Evolutionary conservation across 2,797 vertebrate species (phyloP).

Genomic region (Pipistrellus kuhlii): DNA sequence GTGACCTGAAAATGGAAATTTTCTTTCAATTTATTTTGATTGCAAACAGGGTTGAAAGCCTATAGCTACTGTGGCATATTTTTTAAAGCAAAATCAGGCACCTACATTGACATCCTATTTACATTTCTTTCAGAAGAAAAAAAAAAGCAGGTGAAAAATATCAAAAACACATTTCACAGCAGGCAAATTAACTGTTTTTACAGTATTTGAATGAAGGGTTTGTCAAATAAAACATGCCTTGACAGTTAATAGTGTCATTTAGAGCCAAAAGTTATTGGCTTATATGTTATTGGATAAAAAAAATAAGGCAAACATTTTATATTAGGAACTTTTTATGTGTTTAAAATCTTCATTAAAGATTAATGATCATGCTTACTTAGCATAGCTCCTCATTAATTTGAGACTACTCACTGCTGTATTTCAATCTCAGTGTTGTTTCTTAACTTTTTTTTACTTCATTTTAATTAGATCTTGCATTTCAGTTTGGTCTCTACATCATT

Average conservation of each 20-base stretch:
- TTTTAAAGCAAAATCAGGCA: conserved; percentile 85
- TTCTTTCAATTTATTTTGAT: conserved; percentile 87
- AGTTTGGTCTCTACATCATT: conserved; percentile 86
- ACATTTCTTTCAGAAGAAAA: conserved; percentile 87
- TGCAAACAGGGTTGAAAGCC: conserved; percentile 85
- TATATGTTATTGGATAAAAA: conserved; percentile 91
- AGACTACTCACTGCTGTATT: conserved; percentile 89
- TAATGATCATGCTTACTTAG: conserved; percentile 89
- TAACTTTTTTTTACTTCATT: conserved; percentile 83
- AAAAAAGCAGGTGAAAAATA: conserved; percentile 86
- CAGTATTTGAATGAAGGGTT: conserved; percentile 89
- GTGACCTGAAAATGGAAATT: conserved; percentile 86
- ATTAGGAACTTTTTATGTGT: conserved; percentile 91
- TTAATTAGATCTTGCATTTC: conserved; percentile 89
- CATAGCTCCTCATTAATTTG: conserved; percentile 90
- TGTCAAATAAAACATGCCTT: conserved; percentile 89
- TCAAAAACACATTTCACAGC: conserved; percentile 88
- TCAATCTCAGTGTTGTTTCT: conserved; percentile 85
- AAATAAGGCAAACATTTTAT: conserved; percentile 90
- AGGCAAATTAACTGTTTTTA: conserved; percentile 90
- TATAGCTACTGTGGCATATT: conserved; percentile 83
- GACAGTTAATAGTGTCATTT: conserved; percentile 91
- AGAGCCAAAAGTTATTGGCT: conserved; percentile 90
- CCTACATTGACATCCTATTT: conserved; percentile 86
- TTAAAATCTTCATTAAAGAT: conserved; percentile 91